These are phyloP conservation scores for Geopemphigus sp. DNA, from an alignment of 1,140 invertebrate species.

Conservation along the genomic window DNA sequence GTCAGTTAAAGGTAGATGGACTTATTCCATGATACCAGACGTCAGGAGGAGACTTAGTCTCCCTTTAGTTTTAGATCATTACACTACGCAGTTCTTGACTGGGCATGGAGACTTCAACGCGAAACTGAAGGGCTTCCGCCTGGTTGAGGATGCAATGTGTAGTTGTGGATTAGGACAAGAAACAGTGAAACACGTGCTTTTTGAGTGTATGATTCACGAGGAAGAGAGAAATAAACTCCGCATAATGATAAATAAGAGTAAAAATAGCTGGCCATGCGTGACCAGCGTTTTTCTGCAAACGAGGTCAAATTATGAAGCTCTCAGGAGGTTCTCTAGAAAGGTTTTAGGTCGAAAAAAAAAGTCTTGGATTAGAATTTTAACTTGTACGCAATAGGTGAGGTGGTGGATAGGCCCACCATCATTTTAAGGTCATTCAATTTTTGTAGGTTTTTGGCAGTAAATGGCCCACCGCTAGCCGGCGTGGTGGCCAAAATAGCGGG, in stretches of 20 bases:
- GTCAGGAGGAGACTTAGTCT: background rate
- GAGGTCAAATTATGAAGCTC: too few species aligned
- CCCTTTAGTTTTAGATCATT: background rate
- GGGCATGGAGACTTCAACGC: background rate
- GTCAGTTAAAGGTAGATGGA: background rate
- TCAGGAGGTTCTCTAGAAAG: too few species aligned
- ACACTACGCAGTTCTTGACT: background rate
- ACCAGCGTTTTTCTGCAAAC: too few species aligned
- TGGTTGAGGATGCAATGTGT: background rate
- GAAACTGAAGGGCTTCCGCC: background rate
- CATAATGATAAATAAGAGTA: too few species aligned
- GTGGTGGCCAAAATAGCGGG: background rate
- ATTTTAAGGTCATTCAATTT: background rate
- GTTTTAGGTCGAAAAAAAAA: background rate
- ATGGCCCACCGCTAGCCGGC: constrained; percentile 4
- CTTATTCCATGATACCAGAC: background rate
- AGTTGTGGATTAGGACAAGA: background rate
- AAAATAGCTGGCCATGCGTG: too few species aligned
- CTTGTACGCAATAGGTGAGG: background rate
- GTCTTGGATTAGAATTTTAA: too few species aligned
- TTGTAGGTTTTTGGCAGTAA: too few species aligned
- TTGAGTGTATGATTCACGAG: background rate
- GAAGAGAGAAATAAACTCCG: background rate
- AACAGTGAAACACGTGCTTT: background rate
- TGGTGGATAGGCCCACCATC: too few species aligned